A percentile compares a stretch with the other conserved stretches of the same genome.
These are phyloP conservation scores for Episyrphus balteatus DNA, from an alignment of 1,140 invertebrate genomes.

Conservation along the genomic window DNA sequence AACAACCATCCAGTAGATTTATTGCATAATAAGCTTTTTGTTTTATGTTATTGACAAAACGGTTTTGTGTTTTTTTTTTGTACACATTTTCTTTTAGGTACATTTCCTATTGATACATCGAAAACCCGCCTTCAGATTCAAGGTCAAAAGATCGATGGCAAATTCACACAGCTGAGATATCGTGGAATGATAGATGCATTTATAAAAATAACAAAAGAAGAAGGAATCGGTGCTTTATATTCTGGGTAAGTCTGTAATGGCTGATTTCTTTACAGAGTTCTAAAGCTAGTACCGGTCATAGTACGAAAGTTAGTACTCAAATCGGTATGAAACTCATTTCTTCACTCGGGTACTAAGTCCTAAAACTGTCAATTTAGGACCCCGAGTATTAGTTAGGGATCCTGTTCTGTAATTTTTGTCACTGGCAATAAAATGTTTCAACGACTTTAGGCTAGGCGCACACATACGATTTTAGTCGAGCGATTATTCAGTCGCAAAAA, in stretches of 20 bases:
- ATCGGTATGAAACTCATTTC: too few relatives aligned
- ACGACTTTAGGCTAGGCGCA: too few relatives aligned
- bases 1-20: constrained; percentile 2
- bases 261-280: too few relatives aligned
- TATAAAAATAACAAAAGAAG: constrained; percentile 66
- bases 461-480: too few relatives aligned
- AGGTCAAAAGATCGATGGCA: constrained; percentile 73
- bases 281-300: too few relatives aligned
- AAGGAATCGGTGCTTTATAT: constrained; percentile 69
- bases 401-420: too few relatives aligned
- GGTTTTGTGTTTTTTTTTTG: neutral
- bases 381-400: too few relatives aligned
- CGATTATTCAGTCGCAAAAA: too few relatives aligned
- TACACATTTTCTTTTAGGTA: constrained; percentile 53
- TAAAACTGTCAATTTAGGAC: too few relatives aligned
- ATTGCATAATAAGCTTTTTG: constrained; percentile 2
- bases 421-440: too few relatives aligned
- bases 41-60: neutral
- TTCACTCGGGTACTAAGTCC: too few relatives aligned
- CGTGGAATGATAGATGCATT: constrained; percentile 87
- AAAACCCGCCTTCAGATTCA: constrained; percentile 94
- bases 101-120: constrained; percentile 94
- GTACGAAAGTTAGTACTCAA: too few relatives aligned
- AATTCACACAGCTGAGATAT: constrained; percentile 67
- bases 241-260: constrained; percentile 58